Evolutionary conservation across 2,888 invertebrate species (phyloP).

Genomic region (Ptychoptera contaminata): DNA sequence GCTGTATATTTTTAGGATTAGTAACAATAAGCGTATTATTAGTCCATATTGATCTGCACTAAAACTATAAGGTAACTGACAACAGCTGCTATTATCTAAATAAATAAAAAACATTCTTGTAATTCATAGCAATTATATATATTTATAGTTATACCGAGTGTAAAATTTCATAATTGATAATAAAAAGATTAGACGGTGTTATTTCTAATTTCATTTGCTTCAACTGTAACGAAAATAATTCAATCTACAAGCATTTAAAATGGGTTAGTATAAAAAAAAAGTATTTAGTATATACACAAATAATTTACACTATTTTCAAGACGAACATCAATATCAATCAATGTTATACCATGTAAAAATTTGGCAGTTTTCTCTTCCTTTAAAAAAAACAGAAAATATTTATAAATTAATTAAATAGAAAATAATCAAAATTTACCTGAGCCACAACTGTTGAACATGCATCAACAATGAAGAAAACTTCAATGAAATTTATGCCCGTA

Average conservation of each 20-base stretch:
- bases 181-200: slow-evolving; percentile 1
- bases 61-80: too few species aligned
- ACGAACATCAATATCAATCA: not conserved
- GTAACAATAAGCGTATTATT: too few species aligned
- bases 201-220: not conserved
- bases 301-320: slow-evolving; percentile 2
- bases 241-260: not conserved
- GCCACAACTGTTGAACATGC: not conserved
- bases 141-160: not conserved
- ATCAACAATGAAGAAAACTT: slow-evolving; percentile 1
- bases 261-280: not conserved
- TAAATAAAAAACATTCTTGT: too few species aligned
- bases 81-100: too few species aligned
- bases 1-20: too few species aligned
- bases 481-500: slow-evolving; percentile 1
- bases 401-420: not conserved
- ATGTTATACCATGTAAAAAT: not conserved
- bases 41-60: too few species aligned
- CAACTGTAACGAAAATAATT: slow-evolving; percentile 1
- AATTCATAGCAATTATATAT: too few species aligned
- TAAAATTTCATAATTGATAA: slow-evolving; percentile 1
- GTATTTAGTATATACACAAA: not conserved
- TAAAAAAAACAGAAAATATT: too few species aligned
- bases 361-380: not conserved
- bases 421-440: not conserved